Evolutionary conservation across 2,888 invertebrate species (phyloP), one percentile per base, ranked within the genome.

Genomic region (Octodonta nipae): DNA sequence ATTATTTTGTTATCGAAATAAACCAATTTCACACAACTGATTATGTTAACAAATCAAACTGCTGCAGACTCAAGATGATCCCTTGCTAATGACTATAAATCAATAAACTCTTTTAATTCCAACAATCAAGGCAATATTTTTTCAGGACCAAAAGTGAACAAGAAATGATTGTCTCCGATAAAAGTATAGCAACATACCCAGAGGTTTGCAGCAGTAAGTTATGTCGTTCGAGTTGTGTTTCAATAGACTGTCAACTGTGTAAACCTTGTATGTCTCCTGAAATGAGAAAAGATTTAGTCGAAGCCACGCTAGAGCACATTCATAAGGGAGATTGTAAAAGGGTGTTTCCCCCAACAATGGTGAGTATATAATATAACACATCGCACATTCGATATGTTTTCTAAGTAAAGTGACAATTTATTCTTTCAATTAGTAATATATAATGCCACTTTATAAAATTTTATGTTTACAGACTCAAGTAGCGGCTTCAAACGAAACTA

Each of bases 261-360:
- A 68, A 69, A 42, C 73, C 75, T 0, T 95, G 95, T 52, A 63
- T 88, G 24, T 71, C 69, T 2, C 52, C 63, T 1, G 69, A 70
- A 16, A 65, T 77, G 20, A 67, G 67, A 42, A 53, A 60, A 8
- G 68, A 66, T 33, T 56, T 93, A 6, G 65, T 75, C 30, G 63
- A 66, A 40, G 80, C 89, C 0, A 82, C 82, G 51, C 64, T 68
- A 31, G 93, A 96, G 54, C 85, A 88, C 55, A 58, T 82, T 12
- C 81, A 84, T 54, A 71, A 73, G 47, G 78, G 79, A 34, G 80
- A 83, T 44, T 89, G 79, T 58, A 75, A 78, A 50, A 69, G 93
- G 45, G 68, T 93, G 14, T 77, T 84, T 50, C 93, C 93, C 1
- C 78, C 78, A 7, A 54, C 72, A 15, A 73, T 79, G 67, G 76